Evolutionary conservation across 2,888 invertebrate species (phyloP).

Genomic region (Agapostemon virescens): DNA sequence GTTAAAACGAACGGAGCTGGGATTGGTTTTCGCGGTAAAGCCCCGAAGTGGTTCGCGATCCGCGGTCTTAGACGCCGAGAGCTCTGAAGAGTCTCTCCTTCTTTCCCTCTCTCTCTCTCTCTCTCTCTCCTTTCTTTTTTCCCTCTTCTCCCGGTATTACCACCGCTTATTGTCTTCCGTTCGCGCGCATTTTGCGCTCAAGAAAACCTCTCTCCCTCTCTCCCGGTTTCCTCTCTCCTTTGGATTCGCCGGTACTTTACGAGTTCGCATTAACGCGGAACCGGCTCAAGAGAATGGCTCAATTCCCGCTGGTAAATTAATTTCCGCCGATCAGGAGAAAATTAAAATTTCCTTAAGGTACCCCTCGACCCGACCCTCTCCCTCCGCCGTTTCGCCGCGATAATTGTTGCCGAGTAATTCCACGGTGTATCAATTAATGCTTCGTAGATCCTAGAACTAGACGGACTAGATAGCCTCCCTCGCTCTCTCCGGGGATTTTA

Average conservation of each 20-base stretch:
- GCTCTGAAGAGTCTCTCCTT: conserved; percentile 30
- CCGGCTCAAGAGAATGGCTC: conserved; percentile 47
- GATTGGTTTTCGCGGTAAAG: conserved; percentile 73
- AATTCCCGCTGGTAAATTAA: conserved; percentile 52
- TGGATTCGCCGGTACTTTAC: background rate
- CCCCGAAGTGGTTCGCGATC: conserved; percentile 62
- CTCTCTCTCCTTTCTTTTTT: conserved; percentile 14
- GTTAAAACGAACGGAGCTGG: conserved; percentile 65
- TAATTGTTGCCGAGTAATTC: conserved; percentile 47
- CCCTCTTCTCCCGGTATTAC: conserved; percentile 56
- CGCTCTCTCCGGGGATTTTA: conserved; percentile 6
- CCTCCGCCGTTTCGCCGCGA: conserved; percentile 5
- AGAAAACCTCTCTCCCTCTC: conserved; percentile 8
- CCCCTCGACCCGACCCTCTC: background rate
- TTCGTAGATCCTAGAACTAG: background rate
- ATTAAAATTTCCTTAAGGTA: conserved; percentile 43
- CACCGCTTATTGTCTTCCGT: conserved; percentile 62
- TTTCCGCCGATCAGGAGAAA: conserved; percentile 43
- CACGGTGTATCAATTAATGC: conserved; percentile 4
- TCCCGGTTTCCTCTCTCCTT: background rate
- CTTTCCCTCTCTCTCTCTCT: background rate
- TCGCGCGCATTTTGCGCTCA: conserved; percentile 27
- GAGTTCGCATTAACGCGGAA: conserved; percentile 26
- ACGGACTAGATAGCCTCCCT: background rate
- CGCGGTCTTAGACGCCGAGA: conserved; percentile 56